Evolutionary conservation across 2,113 vertebrate genomes (phyloP).

Genomic region (Corapipo altera): DNA sequence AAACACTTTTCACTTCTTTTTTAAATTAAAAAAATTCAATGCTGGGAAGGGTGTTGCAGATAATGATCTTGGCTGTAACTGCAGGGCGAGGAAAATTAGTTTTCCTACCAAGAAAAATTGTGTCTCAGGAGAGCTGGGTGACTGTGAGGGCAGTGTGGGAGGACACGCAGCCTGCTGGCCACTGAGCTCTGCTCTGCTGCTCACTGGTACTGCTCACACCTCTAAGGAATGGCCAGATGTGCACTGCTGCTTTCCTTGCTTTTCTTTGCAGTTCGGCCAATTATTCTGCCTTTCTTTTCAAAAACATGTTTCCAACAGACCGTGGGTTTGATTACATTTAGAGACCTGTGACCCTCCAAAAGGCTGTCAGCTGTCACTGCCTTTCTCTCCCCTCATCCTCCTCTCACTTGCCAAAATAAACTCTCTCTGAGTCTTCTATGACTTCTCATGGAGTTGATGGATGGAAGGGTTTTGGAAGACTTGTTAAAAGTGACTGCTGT

Average conservation of each 20-base stretch:
- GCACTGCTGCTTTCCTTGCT: background rate
- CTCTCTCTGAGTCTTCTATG: background rate
- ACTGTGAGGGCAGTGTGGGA: background rate
- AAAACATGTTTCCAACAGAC: background rate
- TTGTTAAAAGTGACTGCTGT: background rate
- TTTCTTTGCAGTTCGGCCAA: background rate
- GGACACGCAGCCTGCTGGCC: background rate
- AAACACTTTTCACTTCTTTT: background rate
- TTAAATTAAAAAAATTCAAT: background rate
- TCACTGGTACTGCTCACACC: background rate
- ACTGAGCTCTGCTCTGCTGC: background rate
- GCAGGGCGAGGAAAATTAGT: background rate
- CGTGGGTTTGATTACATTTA: background rate
- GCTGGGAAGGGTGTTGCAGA: background rate
- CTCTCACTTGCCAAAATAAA: background rate
- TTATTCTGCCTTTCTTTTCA: background rate
- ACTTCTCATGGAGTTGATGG: background rate
- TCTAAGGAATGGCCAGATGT: background rate
- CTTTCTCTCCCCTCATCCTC: rapidly evolving
- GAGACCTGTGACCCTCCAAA: background rate
- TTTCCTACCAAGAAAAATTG: background rate
- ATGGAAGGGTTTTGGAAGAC: background rate
- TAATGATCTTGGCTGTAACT: background rate
- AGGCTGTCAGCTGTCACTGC: background rate
- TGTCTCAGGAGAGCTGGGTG: background rate